Evolutionary conservation across 2,888 invertebrate genomes (phyloP), one percentile per base, ranked within the genome.

Genomic region (Mayetiola destructor): DNA sequence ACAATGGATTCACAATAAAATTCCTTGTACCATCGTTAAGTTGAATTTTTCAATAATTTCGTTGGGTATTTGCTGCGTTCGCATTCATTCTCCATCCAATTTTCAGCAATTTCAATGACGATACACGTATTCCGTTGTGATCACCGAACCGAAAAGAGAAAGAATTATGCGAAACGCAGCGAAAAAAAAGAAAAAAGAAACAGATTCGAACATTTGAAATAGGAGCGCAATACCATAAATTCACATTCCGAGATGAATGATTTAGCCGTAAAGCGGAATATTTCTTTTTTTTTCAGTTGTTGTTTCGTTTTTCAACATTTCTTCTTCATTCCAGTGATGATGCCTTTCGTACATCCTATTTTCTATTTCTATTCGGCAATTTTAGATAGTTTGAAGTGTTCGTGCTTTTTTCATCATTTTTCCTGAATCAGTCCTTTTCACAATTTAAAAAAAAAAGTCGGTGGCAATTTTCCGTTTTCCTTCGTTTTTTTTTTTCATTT

Each of bases 221-320:
- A 18, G 10, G 4, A 39, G 27, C 27, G 21, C 23, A 23, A 42
- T 39, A 23, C 42, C 23, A 42, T 42, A 42, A 42, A 42, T 42
- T 27, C 27, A 48, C 42, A 42, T 42, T 42, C 42, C 42, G 27
- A 48, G 48, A 27, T 48, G 48, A n/a, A 48, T 48, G 48, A 48
- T 48, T 48, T 48, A 48, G 48, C 27, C 48, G 27, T 27, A n/a
- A 48, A 48, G 27, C 9, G n/a, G 8, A 48, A 48, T 27, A 27
- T 42, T 42, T 42, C 42, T 27, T 2, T 27, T 3, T 9, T 27
- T 8, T 27, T 27, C 23, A 12, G n/a, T 12, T 42, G 42, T 23
- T 42, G 21, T 23, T 18, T 39, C 3, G 6, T 18, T 18, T 39
- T 3, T 20, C 12, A 8, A 16, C 39, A 39, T 39, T 20, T 36